These are phyloP conservation scores for Protodeltote pygarga DNA, from an alignment of 2,888 invertebrate species.

Conservation along the genomic window DNA sequence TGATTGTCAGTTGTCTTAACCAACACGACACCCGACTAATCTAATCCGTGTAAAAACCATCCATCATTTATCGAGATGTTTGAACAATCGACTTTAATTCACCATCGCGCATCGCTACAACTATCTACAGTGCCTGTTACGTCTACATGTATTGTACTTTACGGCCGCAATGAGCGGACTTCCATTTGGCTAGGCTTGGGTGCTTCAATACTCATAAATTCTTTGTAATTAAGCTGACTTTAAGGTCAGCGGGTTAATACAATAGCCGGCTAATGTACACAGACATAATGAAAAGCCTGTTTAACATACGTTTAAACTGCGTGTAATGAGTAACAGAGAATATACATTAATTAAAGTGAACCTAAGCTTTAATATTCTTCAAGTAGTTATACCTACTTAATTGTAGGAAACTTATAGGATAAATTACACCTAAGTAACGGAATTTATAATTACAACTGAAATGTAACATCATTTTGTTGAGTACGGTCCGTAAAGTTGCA, in stretches of 20 bases:
- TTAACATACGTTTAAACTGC: constrained; percentile 36
- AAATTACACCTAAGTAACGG: constrained; percentile 9
- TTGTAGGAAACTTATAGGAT: constrained; percentile 1
- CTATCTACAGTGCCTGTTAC: no score
- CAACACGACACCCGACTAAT: no score
- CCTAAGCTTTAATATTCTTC: constrained; percentile 27
- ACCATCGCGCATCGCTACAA: no score
- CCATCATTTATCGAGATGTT: no score
- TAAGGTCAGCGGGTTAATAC: constrained; percentile 45
- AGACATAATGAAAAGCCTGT: constrained; percentile 30
- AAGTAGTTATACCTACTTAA: constrained; percentile 15
- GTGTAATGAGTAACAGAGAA: constrained; percentile 28
- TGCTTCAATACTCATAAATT: constrained; percentile 55
- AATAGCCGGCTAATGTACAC: constrained; percentile 39
- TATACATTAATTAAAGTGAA: constrained; percentile 36
- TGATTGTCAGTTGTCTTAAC: no score
- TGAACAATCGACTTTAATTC: no score
- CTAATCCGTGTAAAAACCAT: no score
- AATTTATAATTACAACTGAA: constrained; percentile 7
- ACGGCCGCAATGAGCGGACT: constrained; percentile 25
- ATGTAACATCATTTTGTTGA: no score
- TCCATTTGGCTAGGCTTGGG: constrained; percentile 40
- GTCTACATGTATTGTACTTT: constrained; percentile 14
- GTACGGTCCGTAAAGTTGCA: no score
- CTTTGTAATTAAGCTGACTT: constrained; percentile 51